Conservation (phyloP, 2,113 vertebrate genomes). For the Lutjanus erythropterus region DNA sequence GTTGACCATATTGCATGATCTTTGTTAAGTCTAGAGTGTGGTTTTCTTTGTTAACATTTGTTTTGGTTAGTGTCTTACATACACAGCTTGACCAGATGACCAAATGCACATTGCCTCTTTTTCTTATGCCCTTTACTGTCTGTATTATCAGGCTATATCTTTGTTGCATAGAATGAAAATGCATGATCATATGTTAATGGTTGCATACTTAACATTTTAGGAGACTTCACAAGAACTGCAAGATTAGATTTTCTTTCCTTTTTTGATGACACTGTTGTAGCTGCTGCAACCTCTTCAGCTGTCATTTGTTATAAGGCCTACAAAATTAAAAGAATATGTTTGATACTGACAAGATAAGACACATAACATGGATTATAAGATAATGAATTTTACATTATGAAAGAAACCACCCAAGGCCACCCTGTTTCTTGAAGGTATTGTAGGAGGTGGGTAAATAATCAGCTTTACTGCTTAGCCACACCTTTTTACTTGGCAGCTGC, state of each 20-base stretch:
- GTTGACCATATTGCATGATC: conserved; percentile 78
- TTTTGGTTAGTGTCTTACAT: conserved; percentile 81
- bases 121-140: background rate
- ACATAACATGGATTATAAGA: background rate
- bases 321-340: background rate
- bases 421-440: background rate
- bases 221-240: background rate
- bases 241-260: background rate
- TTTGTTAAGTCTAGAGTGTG: conserved; percentile 77
- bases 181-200: background rate
- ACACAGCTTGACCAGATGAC: conserved; percentile 67
- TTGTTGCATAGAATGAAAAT: conserved; percentile 68
- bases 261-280: background rate
- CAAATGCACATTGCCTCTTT: conserved; percentile 79
- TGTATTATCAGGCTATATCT: conserved; percentile 5
- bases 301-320: background rate
- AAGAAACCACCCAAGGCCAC: background rate
- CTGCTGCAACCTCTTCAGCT: too few species aligned
- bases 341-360: background rate
- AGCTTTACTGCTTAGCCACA: background rate
- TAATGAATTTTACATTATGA: background rate
- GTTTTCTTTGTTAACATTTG: conserved; percentile 80
- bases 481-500: conserved; percentile 7
- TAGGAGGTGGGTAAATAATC: background rate
- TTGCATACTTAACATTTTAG: background rate